Evolutionary conservation across 2,113 vertebrate species (phyloP).

Genomic region (Orcinus orca): DNA sequence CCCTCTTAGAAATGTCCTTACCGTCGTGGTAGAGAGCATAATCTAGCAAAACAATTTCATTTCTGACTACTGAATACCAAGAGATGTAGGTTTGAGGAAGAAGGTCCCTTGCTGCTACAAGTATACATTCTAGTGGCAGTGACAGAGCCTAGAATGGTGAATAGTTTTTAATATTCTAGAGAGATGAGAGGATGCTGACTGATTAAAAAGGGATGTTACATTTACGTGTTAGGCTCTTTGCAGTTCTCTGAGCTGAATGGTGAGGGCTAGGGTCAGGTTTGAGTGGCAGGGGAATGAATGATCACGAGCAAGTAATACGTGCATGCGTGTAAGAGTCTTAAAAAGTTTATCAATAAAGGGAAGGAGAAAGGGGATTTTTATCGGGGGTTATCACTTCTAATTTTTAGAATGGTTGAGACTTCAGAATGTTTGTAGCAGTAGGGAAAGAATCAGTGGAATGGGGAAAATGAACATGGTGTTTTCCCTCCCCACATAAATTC

Average conservation of each 20-base stretch:
- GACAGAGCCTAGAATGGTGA: neutral
- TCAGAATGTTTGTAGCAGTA: neutral
- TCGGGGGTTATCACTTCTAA: neutral
- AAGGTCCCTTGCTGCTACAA: neutral
- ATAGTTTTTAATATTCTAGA: neutral
- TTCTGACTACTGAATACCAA: neutral
- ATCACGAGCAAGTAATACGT: neutral
- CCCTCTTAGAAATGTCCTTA: neutral
- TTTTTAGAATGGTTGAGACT: neutral
- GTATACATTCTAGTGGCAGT: neutral
- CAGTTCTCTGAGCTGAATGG: neutral
- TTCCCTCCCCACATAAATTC: neutral
- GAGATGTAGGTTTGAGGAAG: neutral
- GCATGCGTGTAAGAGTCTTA: neutral
- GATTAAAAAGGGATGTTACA: neutral
- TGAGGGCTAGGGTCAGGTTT: neutral
- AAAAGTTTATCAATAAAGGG: neutral
- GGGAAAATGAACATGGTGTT: neutral
- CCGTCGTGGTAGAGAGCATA: neutral
- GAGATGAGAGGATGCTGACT: neutral
- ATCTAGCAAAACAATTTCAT: neutral
- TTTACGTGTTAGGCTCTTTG: neutral
- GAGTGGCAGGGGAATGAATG: neutral
- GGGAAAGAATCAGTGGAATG: neutral
- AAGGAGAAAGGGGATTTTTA: constrained; percentile 3